These are phyloP conservation scores for Crocallis elinguaria DNA, from an alignment of 2,888 invertebrate species.

Conservation along the genomic window DNA sequence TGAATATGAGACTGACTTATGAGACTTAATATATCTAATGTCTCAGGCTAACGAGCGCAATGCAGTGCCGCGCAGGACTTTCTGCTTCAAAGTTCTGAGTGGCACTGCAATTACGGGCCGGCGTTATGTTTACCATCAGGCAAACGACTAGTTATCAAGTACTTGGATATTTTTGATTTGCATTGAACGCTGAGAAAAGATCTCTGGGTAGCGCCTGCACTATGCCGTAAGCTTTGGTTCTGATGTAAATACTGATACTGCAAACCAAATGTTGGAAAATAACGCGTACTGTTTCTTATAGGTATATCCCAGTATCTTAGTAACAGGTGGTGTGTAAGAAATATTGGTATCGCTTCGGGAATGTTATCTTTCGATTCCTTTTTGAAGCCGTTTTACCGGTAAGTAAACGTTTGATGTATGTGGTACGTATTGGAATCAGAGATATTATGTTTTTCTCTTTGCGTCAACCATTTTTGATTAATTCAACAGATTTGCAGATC, in stretches of 20 bases:
- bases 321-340: conserved; percentile 39
- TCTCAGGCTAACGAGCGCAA: no score
- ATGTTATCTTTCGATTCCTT: conserved; percentile 25
- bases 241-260: not conserved
- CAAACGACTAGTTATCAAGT: no score
- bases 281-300: conserved; percentile 36
- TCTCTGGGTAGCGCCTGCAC: no score
- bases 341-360: conserved; percentile 27
- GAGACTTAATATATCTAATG: no score
- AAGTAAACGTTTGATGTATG: conserved; percentile 23
- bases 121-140: no score
- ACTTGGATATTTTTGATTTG: no score
- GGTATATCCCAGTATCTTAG: conserved; percentile 24
- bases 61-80: no score
- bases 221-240: not conserved
- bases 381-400: conserved; percentile 15
- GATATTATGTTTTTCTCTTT: conserved; percentile 8
- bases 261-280: conserved; percentile 42
- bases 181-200: no score
- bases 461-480: not conserved
- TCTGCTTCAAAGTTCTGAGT: no score
- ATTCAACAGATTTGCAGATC: not conserved
- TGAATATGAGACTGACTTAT: no score
- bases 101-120: no score
- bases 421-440: not conserved